phyloP scores from a whole-genome alignment of 2,797 vertebrate genomes.

The Mormyrops attenuatus region DNA sequence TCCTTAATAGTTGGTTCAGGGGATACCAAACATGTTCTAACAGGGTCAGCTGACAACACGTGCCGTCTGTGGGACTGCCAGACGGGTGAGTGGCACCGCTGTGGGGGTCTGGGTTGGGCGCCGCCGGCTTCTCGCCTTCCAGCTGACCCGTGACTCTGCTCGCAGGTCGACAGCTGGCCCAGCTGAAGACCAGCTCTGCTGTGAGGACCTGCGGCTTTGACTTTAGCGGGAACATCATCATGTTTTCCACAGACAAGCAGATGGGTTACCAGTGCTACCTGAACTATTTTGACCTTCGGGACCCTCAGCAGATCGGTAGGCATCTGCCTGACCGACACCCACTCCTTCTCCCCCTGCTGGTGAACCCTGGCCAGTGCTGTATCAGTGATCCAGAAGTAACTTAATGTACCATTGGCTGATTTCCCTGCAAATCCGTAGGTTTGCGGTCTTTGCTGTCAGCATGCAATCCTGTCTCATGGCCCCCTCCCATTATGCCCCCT shows the following conservation, averaged over 20 bases:
- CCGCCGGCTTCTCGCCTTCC: neutral
- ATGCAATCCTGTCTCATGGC: neutral
- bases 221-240: slow-evolving; percentile 97
- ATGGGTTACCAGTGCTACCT: slow-evolving; percentile 98
- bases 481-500: neutral
- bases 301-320: slow-evolving; percentile 88
- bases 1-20: slow-evolving; percentile 71
- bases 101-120: neutral
- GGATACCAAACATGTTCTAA: slow-evolving; percentile 92
- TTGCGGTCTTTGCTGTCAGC: neutral
- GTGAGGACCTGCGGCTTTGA: slow-evolving; percentile 96
- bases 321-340: neutral
- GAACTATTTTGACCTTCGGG: slow-evolving; percentile 90
- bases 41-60: slow-evolving; percentile 94
- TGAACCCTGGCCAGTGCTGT: neutral
- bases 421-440: neutral
- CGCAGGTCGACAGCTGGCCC: slow-evolving; percentile 88
- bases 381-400: neutral
- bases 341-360: neutral
- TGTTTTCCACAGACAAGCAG: slow-evolving; percentile 99
- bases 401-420: neutral
- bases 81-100: slow-evolving; percentile 66
- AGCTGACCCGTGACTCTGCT: neutral
- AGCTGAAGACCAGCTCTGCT: slow-evolving; percentile 88
- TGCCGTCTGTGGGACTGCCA: slow-evolving; percentile 96